Evolutionary conservation across 2,113 vertebrate genomes (phyloP), one percentile per base, ranked within the genome.

Genomic region (Cyanoderma ruficeps): DNA sequence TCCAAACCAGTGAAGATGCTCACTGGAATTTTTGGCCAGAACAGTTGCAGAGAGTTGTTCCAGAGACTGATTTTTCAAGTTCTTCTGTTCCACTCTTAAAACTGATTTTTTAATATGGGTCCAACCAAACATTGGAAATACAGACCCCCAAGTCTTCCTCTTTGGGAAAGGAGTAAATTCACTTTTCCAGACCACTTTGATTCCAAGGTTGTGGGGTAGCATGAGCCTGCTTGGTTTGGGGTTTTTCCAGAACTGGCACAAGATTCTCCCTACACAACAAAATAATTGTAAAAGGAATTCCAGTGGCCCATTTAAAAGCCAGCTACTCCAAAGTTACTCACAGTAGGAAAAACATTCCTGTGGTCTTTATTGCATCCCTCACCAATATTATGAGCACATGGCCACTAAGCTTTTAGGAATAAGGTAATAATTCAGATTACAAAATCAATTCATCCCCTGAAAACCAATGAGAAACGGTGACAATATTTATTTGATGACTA

Each of bases 341-440:
- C 17, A 41, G 47, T 2, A 72, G 35, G 30, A 63, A 60, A 70
- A 92, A 20, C 17, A 35, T 49, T 77, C 72, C 55, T 41, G 4
- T 24, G 22, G 31, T 27, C 7, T 44, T 47, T 9, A 23, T 5
- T 24, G 56, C 23, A 57, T 20, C 17, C 46, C 42, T 67, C 52
- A 47, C 5, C 16, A 21, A 9, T 10, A 13, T 23, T 44, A 27
- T 2, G 15, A 52, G 25, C 5, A 57, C 2, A 12, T 0, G 8
- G 20, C 18, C 41, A 50, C 28, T 60, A 4, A 6, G 27, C 24
- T 80, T 19, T 15, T 19, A 22, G 28, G 78, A 89, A 77, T 5
- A 49, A 60, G 13, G 11, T 7, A 56, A 6, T 44, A 17, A 77
- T 56, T 67, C 37, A 27, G 55, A 63, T 37, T 70, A 53, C 14